Evolutionary conservation across 2,888 invertebrate species (phyloP).

Genomic region (Bimastos eiseni): DNA sequence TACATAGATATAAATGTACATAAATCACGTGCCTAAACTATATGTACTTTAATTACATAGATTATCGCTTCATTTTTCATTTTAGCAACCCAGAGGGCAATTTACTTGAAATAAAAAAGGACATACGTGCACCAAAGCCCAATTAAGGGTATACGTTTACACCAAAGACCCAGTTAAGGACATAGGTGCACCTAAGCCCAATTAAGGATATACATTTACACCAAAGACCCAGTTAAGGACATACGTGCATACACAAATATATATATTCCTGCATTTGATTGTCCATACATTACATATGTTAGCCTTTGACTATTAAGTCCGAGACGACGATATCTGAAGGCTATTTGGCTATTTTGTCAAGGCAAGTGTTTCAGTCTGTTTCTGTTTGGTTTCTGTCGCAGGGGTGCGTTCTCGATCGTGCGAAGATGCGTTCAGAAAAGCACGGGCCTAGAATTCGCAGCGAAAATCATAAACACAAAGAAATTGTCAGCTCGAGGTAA

Average conservation of each 20-base stretch:
- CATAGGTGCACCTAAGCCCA: too few species aligned
- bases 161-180: neutral
- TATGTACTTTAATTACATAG: too few species aligned
- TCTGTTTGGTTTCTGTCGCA: conserved; percentile 64
- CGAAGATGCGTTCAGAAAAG: conserved; percentile 98
- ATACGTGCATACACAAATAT: neutral
- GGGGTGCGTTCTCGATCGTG: conserved; percentile 98
- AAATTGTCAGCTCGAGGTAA: conserved; percentile 93
- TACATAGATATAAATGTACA: neutral
- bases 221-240: neutral
- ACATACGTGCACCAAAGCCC: too few species aligned
- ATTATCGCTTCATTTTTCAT: too few species aligned
- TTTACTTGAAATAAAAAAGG: too few species aligned
- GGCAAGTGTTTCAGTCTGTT: neutral
- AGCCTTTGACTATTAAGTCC: neutral
- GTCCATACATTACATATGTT: neutral
- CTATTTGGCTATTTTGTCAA: too few species aligned
- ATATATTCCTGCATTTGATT: neutral
- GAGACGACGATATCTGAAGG: too few species aligned
- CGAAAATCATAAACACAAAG: conserved; percentile 99
- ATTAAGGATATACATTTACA: neutral
- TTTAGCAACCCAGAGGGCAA: too few species aligned
- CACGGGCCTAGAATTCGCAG: conserved; percentile 96
- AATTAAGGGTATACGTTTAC: neutral
- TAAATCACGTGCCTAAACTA: neutral